These are phyloP conservation scores for Xiphophorus couchianus DNA, from an alignment of 2,113 vertebrate species.

Conservation along the genomic window DNA sequence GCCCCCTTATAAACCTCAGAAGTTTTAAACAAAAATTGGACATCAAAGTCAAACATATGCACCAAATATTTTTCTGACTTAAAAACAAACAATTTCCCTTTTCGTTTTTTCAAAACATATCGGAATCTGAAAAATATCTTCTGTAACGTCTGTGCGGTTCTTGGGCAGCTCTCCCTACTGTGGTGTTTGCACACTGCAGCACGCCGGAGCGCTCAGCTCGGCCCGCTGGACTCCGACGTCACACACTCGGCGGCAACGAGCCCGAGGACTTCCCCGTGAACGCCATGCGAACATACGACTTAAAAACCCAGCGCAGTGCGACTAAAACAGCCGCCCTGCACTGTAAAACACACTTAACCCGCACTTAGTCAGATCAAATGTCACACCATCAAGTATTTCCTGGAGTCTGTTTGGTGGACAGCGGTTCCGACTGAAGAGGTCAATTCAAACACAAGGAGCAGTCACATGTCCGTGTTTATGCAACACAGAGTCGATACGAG, in stretches of 20 bases:
- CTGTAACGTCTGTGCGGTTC: too few species aligned
- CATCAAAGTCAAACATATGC: too few species aligned
- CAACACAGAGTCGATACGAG: constrained; percentile 16
- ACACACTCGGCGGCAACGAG: constrained; percentile 2
- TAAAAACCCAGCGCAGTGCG: neutral
- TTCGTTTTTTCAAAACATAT: too few species aligned
- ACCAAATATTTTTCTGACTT: too few species aligned
- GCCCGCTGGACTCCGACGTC: constrained; percentile 11
- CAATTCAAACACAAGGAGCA: constrained; percentile 19
- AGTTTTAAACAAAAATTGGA: too few species aligned
- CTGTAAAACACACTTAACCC: constrained; percentile 20
- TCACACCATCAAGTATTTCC: constrained; percentile 40
- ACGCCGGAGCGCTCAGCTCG: constrained; percentile 23
- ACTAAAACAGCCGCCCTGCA: neutral
- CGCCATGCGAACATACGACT: constrained; percentile 44
- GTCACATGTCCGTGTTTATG: constrained; percentile 31
- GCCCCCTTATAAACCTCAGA: too few species aligned
- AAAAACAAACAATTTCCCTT: too few species aligned
- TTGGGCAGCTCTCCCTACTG: too few species aligned
- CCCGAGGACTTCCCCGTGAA: constrained; percentile 23
- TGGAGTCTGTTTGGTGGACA: constrained; percentile 36
- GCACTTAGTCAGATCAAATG: constrained; percentile 39
- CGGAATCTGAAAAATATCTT: too few species aligned
- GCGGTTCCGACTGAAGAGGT: neutral
- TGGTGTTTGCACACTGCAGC: too few species aligned